Percentiles rank a stretch among this genome's conserved stretches.
Conservation (phyloP, 2,113 vertebrate species). For the Grammomys dolichurus region DNA sequence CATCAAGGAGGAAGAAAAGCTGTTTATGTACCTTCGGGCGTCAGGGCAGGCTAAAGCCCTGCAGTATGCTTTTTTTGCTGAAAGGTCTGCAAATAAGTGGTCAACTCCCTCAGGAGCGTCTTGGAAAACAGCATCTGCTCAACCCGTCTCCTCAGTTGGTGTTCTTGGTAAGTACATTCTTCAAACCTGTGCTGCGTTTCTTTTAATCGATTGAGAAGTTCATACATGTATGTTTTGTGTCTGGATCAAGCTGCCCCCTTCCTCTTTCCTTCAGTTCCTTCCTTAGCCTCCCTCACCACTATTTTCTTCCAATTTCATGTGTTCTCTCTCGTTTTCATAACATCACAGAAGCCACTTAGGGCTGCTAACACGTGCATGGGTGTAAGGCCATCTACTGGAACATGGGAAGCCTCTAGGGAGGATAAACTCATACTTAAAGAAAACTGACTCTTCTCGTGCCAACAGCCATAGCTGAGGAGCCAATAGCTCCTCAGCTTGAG, state of each 20-base stretch:
- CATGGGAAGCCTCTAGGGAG: neutral
- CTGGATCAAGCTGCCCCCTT: no score
- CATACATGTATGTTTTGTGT: neutral
- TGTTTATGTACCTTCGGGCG: constrained; percentile 87
- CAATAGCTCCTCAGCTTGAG: neutral
- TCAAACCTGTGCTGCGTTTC: neutral
- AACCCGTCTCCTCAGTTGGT: constrained; percentile 87
- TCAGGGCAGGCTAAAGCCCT: constrained; percentile 92
- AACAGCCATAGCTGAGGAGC: neutral
- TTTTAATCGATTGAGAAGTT: neutral
- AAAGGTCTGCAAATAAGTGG: constrained; percentile 90
- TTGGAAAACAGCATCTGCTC: constrained; percentile 89
- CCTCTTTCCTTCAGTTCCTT: neutral
- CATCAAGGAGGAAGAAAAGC: constrained; percentile 87
- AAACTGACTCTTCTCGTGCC: neutral
- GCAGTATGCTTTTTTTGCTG: constrained; percentile 94
- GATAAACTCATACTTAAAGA: neutral
- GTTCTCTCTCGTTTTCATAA: neutral
- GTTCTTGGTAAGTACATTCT: constrained; percentile 90
- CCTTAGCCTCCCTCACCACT: neutral
- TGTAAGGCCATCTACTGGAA: neutral
- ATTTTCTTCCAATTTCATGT: neutral
- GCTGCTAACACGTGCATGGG: neutral
- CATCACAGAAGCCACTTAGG: no score
- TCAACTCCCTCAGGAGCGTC: constrained; percentile 87